Base-by-base conservation (phyloP, 1,140 invertebrate genomes). In the Lepidurus packardi region DNA sequence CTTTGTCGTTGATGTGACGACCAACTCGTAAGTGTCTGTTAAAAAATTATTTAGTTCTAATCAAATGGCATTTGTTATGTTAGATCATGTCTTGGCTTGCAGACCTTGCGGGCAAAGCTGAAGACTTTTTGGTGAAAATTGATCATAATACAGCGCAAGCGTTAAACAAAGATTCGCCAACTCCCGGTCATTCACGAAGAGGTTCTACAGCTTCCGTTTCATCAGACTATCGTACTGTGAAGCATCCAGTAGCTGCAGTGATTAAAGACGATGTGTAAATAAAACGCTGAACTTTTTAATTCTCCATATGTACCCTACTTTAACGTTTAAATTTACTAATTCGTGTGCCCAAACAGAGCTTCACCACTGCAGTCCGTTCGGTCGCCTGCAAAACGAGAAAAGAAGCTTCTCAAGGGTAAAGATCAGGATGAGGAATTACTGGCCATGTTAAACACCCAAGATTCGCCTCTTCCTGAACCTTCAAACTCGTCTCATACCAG, bases 61-160 rank as follows among this genome's bases (percentile, higher is more conserved):
- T n/a, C n/a, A n/a, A n/a, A 65, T 21, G 16, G 43, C 21, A 78
- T 42, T n/a, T 65, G 0, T 13, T 11, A n/a, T 65, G 0, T 7
- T 65, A 65, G 53, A 21, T 65, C 53, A 95, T 94, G 93, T 92
- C 93, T 78, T 95, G 93, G 93, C 86, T 95, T 73, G 89, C 90
- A 79, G 93, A 90, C 81, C 86, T 95, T 65, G 93, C 93, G 78
- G 93, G 91, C 43, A 93, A 92, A 84, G 93, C 93, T 45, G 94
- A 95, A 84, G 89, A 91, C 84, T 88, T 95, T 45, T 84, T 95
- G 10, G 94, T 94, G 84, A 93, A 93, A 86, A 89, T 95, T 44
- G 94, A 95, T 82, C 88, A 93, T 82, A 93, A 91, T 86, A 93
- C 93, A n/a, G 93, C 92, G 0, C 89, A 89, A 21, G 92, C 91